Conservation (phyloP, 2,797 vertebrate genomes). For the Dermochelys coriacea region DNA sequence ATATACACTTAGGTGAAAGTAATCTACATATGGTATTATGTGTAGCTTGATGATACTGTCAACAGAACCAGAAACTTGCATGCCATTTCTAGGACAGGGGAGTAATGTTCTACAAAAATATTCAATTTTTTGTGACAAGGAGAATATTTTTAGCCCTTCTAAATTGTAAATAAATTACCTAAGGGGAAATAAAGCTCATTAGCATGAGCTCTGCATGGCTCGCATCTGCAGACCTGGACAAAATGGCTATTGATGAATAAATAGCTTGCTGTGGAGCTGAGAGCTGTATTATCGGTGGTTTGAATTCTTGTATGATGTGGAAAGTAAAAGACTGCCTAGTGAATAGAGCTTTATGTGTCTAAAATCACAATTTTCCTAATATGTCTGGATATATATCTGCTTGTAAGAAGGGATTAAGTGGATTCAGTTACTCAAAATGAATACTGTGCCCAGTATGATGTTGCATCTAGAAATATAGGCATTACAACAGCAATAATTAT, state of each 20-base stretch:
- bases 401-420: not conserved
- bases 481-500: not conserved
- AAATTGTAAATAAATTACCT: conserved; percentile 35
- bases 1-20: not conserved
- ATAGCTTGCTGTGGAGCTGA: conserved; percentile 1
- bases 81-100: not conserved
- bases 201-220: not conserved
- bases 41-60: not conserved
- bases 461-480: not conserved
- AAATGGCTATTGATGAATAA: conserved; percentile 8
- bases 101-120: not conserved
- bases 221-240: conserved; percentile 32
- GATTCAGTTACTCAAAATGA: not conserved
- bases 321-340: conserved; percentile 18
- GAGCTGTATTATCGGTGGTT: not conserved
- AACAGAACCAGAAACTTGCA: not conserved
- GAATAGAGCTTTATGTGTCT: conserved; percentile 6
- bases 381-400: not conserved
- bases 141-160: conserved; percentile 21
- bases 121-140: not conserved
- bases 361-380: conserved; percentile 32
- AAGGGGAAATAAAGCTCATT: conserved; percentile 42
- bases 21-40: not conserved
- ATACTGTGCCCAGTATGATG: not conserved
- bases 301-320: conserved; percentile 1